Evolutionary conservation across 2,113 vertebrate genomes (phyloP).

Genomic region (Calidris pugnax): DNA sequence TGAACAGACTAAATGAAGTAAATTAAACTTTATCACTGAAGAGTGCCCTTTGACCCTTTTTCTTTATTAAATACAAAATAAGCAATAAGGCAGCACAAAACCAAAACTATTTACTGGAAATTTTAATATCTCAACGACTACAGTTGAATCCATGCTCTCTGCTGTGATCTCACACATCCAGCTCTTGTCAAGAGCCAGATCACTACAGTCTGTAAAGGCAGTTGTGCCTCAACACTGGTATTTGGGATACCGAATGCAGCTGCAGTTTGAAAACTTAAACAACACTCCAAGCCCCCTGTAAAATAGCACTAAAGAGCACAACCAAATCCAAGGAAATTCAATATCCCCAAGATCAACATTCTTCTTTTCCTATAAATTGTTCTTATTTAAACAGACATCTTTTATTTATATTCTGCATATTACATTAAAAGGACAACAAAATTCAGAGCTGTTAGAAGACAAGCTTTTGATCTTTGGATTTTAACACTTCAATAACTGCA

Average conservation of each 20-base stretch:
- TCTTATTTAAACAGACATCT: background rate
- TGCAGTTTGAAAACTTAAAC: background rate
- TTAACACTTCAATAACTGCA: background rate
- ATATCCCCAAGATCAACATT: background rate
- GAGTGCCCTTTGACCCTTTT: background rate
- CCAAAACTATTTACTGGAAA: background rate
- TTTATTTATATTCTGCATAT: background rate
- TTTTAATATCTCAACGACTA: background rate
- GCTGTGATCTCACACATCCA: background rate
- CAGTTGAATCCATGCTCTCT: background rate
- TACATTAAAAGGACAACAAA: background rate
- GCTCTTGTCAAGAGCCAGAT: background rate
- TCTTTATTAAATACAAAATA: background rate
- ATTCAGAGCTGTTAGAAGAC: background rate
- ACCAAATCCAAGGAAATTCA: background rate
- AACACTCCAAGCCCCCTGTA: background rate
- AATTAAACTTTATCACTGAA: background rate
- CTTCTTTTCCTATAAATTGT: background rate
- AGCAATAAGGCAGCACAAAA: background rate
- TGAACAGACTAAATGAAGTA: background rate
- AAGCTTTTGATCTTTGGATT: background rate
- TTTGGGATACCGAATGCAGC: background rate
- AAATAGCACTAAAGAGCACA: background rate
- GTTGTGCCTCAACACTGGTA: no score
- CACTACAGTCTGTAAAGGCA: fast-evolving